These are phyloP conservation scores for Agrotis exclamationis DNA, from an alignment of 2,888 invertebrate genomes.

Conservation along the genomic window DNA sequence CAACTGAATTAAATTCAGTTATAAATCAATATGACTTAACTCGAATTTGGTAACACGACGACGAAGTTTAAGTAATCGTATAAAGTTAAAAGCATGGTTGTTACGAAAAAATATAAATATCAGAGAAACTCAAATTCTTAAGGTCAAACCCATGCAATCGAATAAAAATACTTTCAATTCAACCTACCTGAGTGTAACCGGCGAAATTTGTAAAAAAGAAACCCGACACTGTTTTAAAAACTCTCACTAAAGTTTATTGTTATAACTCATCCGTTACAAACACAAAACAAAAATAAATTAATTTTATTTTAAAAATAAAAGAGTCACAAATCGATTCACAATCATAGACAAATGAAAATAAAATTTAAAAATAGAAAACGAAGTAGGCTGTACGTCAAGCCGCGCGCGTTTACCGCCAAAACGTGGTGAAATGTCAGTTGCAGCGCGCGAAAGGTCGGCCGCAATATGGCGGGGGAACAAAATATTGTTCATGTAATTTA, in stretches of 20 bases:
- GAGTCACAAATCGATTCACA: constrained; percentile 25
- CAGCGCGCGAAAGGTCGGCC: constrained; percentile 75
- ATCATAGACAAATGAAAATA: constrained; percentile 24
- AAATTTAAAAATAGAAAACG: constrained; percentile 6
- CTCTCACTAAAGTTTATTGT: constrained; percentile 32
- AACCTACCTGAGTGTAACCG: constrained; percentile 49
- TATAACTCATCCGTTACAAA: not conserved
- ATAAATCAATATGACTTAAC: constrained; percentile 17
- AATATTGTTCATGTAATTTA: constrained; percentile 63
- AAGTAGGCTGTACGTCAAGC: constrained; percentile 27
- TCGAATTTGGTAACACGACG: constrained; percentile 3
- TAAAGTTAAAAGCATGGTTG: not conserved
- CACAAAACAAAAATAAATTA: constrained; percentile 17
- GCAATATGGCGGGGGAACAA: constrained; percentile 74
- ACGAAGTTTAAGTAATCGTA: constrained; percentile 12
- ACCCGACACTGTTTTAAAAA: constrained; percentile 45
- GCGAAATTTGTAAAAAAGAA: constrained; percentile 14
- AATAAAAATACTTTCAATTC: constrained; percentile 16
- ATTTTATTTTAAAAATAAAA: not conserved
- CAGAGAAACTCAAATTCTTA: constrained; percentile 26
- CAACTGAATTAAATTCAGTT: not conserved
- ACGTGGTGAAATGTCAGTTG: constrained; percentile 84
- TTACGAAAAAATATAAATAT: constrained; percentile 12
- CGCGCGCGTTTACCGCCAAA: constrained; percentile 79
- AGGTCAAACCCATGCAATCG: constrained; percentile 36